These are phyloP conservation scores for Crotophaga sulcirostris DNA, from an alignment of 2,113 vertebrate genomes.

Conservation along the genomic window DNA sequence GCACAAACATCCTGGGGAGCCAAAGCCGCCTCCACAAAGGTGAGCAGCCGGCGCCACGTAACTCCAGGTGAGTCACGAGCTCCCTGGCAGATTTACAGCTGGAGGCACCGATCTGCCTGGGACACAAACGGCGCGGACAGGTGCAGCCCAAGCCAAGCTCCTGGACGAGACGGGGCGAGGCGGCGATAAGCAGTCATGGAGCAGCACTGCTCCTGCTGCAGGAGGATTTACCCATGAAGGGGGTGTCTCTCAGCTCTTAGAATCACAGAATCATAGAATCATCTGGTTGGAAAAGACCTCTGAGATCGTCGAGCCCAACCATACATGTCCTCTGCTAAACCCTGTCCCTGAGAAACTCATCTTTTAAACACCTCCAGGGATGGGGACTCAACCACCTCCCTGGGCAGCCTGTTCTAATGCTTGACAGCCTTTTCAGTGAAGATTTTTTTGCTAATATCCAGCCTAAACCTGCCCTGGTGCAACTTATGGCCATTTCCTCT, in stretches of 20 bases:
- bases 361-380: no score
- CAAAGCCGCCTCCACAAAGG: background rate
- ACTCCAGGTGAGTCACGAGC: slow-evolving; percentile 24
- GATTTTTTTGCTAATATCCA: no score
- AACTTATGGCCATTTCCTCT: no score
- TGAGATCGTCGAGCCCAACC: no score
- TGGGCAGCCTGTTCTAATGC: no score
- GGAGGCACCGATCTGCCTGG: accelerated
- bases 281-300: no score
- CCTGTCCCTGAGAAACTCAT: no score
- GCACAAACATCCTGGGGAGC: background rate
- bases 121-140: background rate
- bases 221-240: background rate
- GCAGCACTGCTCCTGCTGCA: background rate
- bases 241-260: background rate
- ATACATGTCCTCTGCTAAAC: no score
- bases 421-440: no score
- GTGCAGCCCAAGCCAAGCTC: background rate
- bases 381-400: no score
- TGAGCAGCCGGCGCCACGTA: accelerated
- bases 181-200: background rate
- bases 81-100: background rate
- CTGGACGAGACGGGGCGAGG: accelerated
- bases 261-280: no score
- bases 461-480: no score